Base-by-base conservation (phyloP, 2,888 invertebrate genomes). In the Caenorhabditis sp. region DNA sequence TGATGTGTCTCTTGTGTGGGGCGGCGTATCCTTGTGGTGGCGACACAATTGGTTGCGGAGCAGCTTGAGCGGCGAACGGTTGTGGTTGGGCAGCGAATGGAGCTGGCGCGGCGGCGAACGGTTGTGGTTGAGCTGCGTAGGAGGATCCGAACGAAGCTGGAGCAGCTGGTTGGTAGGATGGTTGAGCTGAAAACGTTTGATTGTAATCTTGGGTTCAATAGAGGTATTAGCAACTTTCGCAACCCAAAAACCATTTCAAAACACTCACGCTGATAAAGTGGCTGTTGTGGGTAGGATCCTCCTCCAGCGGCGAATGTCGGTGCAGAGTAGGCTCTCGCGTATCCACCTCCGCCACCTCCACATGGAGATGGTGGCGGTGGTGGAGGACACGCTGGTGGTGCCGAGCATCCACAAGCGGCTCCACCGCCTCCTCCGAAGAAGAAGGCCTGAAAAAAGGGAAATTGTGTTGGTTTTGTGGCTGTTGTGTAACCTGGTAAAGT, bases 371-470 rank as follows among this genome's bases (percentile, higher is more conserved):
- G 74, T 68, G 87, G 81, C 19, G 85, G 80, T 63, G 85, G 86
- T 70, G 85, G 85, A 1, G 85, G 82, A 49, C 85, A 83, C 6
- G 84, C 81, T 54, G 87, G 86, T 54, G 82, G 84, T 24, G 85
- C 84, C 10, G 68, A 68, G 47, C 87, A 88, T 12, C 87, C 87
- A 31, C 87, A 86, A 0, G 84, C 69, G 12, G 84, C 51, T 12
- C 85, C 82, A 14, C 84, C 80, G 12, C 85, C 82, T 22, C 84
- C 80, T 38, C 87, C 87, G 54, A 87, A 88, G 88, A 88, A 88
- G 86, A 88, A 87, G 14, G 88, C 87, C 82, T 81, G 77, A 26
- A 64, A 73, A 7, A 31, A 7, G 31, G 7, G 7, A 6, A 31
- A 6, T 31, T 31, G 31, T 4, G 31, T 31, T 31, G 5, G 31